These are phyloP conservation scores for Calyptommatus sinebrachiatus DNA, from an alignment of 2,113 vertebrate species.

Conservation along the genomic window DNA sequence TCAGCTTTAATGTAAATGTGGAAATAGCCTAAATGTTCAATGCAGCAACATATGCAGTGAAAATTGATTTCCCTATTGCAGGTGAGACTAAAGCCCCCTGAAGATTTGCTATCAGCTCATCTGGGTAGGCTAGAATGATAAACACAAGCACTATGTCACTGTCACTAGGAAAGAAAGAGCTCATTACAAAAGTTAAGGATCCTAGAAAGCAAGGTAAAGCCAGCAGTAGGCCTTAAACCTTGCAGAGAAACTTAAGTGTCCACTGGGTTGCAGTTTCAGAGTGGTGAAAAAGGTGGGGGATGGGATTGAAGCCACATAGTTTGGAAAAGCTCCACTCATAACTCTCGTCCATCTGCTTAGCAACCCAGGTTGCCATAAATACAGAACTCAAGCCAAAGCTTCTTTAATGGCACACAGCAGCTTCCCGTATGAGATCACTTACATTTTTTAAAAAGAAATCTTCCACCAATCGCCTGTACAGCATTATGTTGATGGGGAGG, in stretches of 20 bases:
- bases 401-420: conserved; percentile 18
- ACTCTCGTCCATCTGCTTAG: conserved; percentile 40
- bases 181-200: not conserved
- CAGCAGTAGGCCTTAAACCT: not conserved
- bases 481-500: not conserved
- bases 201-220: not conserved
- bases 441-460: conserved; percentile 9
- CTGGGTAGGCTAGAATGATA: not conserved
- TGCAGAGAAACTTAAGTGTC: not conserved
- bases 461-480: not conserved
- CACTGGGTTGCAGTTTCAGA: conserved; percentile 8
- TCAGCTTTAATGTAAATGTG: no score
- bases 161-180: conserved; percentile 10
- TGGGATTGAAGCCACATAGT: conserved; percentile 13
- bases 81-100: not conserved
- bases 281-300: not conserved
- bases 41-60: not conserved
- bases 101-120: not conserved
- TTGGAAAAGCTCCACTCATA: conserved; percentile 29
- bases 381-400: conserved; percentile 38
- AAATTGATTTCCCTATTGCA: not conserved
- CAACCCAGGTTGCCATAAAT: conserved; percentile 52
- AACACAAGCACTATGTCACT: not conserved
- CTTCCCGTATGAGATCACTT: conserved; percentile 31
- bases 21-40: no score